Base-by-base conservation (phyloP, 1,140 invertebrate genomes). In the Cotesia typhae region DNA sequence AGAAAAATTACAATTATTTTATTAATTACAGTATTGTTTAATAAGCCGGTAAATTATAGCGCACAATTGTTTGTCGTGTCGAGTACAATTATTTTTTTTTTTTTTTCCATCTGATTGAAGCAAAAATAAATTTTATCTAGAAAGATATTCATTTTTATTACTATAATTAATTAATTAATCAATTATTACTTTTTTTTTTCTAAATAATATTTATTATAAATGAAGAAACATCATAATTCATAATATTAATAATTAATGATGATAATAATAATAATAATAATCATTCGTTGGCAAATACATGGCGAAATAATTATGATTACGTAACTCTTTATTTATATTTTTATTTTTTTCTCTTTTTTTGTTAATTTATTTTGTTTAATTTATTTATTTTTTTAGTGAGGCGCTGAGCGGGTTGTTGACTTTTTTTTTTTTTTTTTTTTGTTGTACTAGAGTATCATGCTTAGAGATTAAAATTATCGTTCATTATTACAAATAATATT, bases 231-330 rank as follows among this genome's bases (percentile, higher is more conserved):
- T 28, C 28, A 28, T 28, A 28, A 28, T 28, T 28, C 28, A 28
- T 28, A 28, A 28, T 28, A 28, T 28, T 28, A 28, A 28, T 28
- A 1, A 28, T 17, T 17, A 17, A 17, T 17, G 17, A 81, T 41
- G 9, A 41, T 41, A 79, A 78, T 78, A 78, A 80, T 79, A 75
- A 9, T 47, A 47, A 47, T 47, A 47, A 79, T 81, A 75, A 82
- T 83, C 81, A 75, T 86, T 85, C 82, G 84, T 86, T 87, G 84
- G 83, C 83, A 85, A 85, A 87, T 86, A 85, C 83, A 86, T 85
- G 85, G 85, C 84, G 83, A 82, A 85, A 83, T 81, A 71, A 79
- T 82, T 82, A 85, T 76, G 80, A 83, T 83, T 85, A 85, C 77
- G 81, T 60, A 10, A 41, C 28, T 41, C 38, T 65, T 65, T 20